These are phyloP conservation scores for Dasyornis broadbenti DNA, from an alignment of 2,113 vertebrate genomes.

Conservation along the genomic window DNA sequence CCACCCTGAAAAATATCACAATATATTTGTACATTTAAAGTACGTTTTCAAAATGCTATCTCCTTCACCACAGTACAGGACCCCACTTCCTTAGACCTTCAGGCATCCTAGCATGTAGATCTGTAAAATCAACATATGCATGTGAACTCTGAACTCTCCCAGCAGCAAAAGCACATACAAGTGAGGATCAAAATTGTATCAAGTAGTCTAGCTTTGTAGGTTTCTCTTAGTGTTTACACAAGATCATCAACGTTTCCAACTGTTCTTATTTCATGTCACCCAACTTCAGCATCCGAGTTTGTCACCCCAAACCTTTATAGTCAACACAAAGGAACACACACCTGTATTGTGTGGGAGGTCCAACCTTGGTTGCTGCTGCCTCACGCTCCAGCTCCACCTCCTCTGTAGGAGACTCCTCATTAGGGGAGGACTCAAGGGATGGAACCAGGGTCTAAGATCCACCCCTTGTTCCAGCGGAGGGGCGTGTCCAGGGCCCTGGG, in stretches of 20 bases:
- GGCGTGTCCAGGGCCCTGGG: too few relatives aligned
- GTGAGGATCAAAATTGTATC: not conserved
- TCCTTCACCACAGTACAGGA: not conserved
- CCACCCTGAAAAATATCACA: constrained; percentile 73
- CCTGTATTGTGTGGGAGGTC: too few relatives aligned
- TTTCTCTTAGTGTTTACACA: not conserved
- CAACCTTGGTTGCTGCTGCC: too few relatives aligned
- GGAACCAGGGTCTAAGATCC: too few relatives aligned
- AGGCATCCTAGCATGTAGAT: not conserved
- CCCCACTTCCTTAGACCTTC: not conserved
- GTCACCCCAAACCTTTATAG: not conserved
- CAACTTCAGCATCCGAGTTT: not conserved
- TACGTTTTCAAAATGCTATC: not conserved
- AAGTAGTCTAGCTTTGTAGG: not conserved
- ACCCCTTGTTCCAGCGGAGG: too few relatives aligned
- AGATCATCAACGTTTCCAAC: not conserved
- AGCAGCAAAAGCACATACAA: not conserved
- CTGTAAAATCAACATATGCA: not conserved
- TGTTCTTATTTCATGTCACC: not conserved
- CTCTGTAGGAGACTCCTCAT: too few relatives aligned
- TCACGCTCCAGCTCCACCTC: too few relatives aligned
- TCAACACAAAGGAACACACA: not conserved
- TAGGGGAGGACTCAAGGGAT: too few relatives aligned
- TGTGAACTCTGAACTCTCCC: not conserved
- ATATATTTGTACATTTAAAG: not conserved